Evolutionary conservation across 2,888 invertebrate genomes (phyloP).

Genomic region (Xestia ashworthii): DNA sequence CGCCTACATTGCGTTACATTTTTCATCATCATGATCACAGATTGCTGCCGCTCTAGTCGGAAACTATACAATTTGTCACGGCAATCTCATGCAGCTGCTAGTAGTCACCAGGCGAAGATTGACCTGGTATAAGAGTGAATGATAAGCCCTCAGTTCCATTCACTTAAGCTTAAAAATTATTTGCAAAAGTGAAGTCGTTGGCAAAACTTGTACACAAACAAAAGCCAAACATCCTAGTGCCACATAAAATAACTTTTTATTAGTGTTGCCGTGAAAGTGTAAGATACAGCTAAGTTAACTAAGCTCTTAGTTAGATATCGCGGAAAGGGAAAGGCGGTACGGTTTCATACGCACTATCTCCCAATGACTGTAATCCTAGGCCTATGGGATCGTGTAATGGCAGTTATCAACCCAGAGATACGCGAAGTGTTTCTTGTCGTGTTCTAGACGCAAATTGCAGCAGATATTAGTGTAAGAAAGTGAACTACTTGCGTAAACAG

Average conservation of each 20-base stretch:
- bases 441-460: constrained; percentile 8
- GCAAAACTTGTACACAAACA: neutral
- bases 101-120: neutral
- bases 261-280: constrained; percentile 21
- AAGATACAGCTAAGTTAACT: constrained; percentile 18
- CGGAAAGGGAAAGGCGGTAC: constrained; percentile 13
- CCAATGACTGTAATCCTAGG: constrained; percentile 16
- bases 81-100: neutral
- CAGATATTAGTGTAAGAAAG: neutral
- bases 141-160: neutral
- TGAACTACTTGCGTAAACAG: neutral
- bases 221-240: neutral
- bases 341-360: constrained; percentile 10
- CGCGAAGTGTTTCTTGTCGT: neutral
- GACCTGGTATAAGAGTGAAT: neutral
- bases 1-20: neutral
- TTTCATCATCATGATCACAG: neutral
- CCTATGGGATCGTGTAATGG: neutral
- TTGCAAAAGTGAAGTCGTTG: neutral
- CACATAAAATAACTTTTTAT: constrained; percentile 24
- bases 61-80: neutral
- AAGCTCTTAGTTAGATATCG: constrained; percentile 28
- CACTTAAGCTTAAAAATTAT: neutral
- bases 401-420: constrained; percentile 20
- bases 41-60: neutral